These are phyloP conservation scores for Phenacoccus solenopsis DNA, from an alignment of 1,140 invertebrate species.

Conservation along the genomic window DNA sequence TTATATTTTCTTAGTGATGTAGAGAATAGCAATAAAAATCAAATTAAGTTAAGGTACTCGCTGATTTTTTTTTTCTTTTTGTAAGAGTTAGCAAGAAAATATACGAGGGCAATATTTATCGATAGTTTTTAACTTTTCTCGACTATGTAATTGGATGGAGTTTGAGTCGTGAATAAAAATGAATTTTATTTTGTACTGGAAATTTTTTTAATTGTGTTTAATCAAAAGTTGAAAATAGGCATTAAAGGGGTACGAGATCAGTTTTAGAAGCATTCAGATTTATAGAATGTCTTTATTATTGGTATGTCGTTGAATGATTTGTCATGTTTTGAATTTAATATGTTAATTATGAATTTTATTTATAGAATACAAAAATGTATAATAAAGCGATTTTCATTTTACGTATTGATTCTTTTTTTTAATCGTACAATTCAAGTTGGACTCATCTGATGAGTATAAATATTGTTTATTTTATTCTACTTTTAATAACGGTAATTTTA, in stretches of 20 bases:
- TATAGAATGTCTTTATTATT: too few relatives aligned
- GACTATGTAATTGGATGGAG: too few relatives aligned
- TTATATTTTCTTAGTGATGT: neutral
- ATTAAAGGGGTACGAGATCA: too few relatives aligned
- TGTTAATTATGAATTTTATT: neutral
- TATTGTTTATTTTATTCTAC: too few relatives aligned
- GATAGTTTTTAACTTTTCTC: neutral
- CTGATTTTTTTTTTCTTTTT: neutral
- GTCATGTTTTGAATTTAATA: neutral
- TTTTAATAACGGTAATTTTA: too few relatives aligned
- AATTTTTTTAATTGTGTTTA: neutral
- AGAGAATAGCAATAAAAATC: neutral
- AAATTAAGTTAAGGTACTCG: neutral
- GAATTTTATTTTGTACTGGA: neutral
- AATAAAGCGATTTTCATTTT: neutral
- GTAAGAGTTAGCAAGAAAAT: neutral
- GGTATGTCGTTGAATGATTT: too few relatives aligned
- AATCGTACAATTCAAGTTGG: too few relatives aligned
- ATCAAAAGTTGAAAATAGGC: neutral
- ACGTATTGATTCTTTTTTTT: neutral
- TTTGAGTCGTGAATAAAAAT: too few relatives aligned
- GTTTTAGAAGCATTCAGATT: too few relatives aligned
- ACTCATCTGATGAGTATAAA: too few relatives aligned
- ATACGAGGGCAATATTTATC: neutral
- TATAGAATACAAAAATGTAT: neutral